Percentiles rank a stretch among this genome's conserved stretches.
These are phyloP conservation scores for Chinchilla lanigera DNA, from an alignment of 2,113 vertebrate species.

Conservation along the genomic window DNA sequence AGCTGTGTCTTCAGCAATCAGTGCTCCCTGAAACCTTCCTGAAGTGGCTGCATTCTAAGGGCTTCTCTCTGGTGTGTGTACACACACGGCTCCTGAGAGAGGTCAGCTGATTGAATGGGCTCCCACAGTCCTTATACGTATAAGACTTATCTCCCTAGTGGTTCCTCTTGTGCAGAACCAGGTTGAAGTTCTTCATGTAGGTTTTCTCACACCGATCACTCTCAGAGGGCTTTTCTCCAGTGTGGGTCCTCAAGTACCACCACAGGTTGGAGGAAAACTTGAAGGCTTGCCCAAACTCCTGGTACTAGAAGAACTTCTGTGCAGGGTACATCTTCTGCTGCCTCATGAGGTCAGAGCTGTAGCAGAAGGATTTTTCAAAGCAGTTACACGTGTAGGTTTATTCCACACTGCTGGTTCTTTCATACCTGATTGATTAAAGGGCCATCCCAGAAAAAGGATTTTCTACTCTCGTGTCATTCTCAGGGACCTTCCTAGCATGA, in stretches of 20 bases:
- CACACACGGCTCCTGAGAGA: constrained; percentile 73
- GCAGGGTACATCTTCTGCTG: neutral
- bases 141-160: constrained; percentile 77
- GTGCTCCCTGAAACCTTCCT: constrained; percentile 75
- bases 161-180: neutral
- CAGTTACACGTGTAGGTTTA: constrained; percentile 12
- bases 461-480: neutral
- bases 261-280: constrained; percentile 66
- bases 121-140: constrained; percentile 67
- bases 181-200: neutral
- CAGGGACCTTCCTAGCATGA: neutral
- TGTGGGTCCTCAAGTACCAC: constrained; percentile 50
- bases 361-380: constrained; percentile 60
- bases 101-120: constrained; percentile 63
- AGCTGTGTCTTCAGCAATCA: constrained; percentile 77
- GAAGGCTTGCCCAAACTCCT: constrained; percentile 55
- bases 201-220: neutral
- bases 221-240: constrained; percentile 71
- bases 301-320: constrained; percentile 61
- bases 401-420: neutral
- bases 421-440: neutral
- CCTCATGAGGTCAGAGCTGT: constrained; percentile 42
- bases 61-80: constrained; percentile 76
- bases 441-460: constrained; percentile 2
- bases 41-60: constrained; percentile 69